These are phyloP conservation scores for Rhopilema esculentum DNA, from an alignment of 30 jellyfish, hydroid and myxozoan genomes.

Conservation along the genomic window DNA sequence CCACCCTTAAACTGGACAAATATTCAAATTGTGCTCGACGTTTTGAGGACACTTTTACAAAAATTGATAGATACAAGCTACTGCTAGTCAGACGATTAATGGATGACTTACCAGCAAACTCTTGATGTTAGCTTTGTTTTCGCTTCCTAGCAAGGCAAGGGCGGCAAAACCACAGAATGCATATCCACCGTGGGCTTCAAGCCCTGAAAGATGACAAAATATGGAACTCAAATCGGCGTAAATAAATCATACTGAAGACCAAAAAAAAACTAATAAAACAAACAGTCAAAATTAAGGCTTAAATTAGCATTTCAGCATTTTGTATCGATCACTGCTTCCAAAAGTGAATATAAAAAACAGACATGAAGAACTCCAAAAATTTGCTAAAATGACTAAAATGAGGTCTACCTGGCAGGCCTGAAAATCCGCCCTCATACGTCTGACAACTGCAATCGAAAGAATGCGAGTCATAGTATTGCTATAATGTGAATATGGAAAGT, in stretches of 20 bases:
- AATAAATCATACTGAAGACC: background rate
- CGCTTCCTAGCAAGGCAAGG: slow-evolving; percentile 92
- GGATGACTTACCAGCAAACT: slow-evolving; percentile 69
- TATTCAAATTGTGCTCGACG: no score
- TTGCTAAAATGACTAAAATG: no score
- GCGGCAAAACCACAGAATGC: slow-evolving; percentile 98
- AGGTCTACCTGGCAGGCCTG: slow-evolving; percentile 89
- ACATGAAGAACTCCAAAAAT: background rate
- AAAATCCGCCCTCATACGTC: slow-evolving; percentile 95
- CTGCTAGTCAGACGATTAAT: background rate
- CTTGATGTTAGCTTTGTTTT: slow-evolving; percentile 70
- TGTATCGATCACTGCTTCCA: background rate
- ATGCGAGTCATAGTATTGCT: no score
- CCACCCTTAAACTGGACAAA: no score
- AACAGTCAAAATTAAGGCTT: background rate
- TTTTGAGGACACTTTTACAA: no score
- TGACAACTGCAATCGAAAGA: slow-evolving; percentile 72
- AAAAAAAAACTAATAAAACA: no score
- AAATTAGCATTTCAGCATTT: background rate
- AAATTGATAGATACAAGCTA: no score
- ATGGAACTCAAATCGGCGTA: background rate
- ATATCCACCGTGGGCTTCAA: slow-evolving; percentile 99
- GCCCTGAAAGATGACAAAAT: slow-evolving; percentile 55
- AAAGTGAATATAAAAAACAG: background rate
- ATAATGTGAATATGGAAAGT: no score